Evolutionary conservation across 2,113 vertebrate species (phyloP).

Genomic region (Apodemus speciosus): DNA sequence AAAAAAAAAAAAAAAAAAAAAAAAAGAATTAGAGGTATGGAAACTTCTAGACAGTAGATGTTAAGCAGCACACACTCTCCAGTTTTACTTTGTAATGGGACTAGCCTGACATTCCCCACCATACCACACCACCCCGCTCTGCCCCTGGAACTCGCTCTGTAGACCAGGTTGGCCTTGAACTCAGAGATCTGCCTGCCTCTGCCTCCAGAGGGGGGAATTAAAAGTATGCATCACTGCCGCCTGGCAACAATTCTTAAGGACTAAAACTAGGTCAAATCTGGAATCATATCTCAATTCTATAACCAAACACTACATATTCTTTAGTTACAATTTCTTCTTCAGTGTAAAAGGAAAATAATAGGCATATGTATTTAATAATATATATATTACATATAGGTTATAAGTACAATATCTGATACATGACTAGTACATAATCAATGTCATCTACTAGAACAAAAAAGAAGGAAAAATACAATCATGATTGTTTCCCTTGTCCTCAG

Average conservation of each 20-base stretch:
- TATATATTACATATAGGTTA: background rate
- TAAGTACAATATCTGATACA: slow-evolving; percentile 17
- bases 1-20: background rate
- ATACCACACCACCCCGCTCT: no score
- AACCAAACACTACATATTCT: background rate
- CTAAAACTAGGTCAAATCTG: slow-evolving; percentile 1
- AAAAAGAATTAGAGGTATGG: slow-evolving; percentile 10
- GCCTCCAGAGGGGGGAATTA: background rate
- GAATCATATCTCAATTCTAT: slow-evolving; percentile 14
- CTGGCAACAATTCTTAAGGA: background rate
- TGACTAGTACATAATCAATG: background rate
- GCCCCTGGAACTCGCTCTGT: background rate
- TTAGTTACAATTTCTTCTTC: slow-evolving; percentile 8
- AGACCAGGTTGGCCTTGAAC: background rate
- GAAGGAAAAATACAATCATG: background rate
- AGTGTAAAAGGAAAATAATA: slow-evolving; percentile 11
- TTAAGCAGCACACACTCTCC: slow-evolving; percentile 18
- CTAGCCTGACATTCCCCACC: background rate
- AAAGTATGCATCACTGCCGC: background rate
- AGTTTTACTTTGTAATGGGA: background rate
- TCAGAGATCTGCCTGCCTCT: background rate
- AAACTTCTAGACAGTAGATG: background rate
- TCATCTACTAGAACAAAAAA: background rate
- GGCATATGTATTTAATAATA: background rate
- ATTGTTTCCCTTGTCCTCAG: background rate